Conservation (phyloP, 64 coral and sea anemone species). For the Actinia tenebrosa region DNA sequence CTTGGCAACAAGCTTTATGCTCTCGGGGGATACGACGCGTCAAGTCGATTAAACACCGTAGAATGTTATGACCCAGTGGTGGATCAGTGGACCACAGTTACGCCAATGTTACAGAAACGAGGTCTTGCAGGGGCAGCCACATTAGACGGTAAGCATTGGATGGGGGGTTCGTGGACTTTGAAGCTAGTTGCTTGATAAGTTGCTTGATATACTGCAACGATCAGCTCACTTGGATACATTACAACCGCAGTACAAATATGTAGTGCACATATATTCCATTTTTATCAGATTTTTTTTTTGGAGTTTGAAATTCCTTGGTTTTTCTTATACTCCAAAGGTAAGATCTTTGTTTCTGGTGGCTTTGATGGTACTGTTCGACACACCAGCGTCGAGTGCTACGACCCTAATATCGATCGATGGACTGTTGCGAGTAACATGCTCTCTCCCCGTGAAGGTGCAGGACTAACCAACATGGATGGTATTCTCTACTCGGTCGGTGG, state of each 20-base stretch:
- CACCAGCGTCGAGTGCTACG: slow-evolving; percentile 84
- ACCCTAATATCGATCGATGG: slow-evolving; percentile 96
- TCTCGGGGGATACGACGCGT: slow-evolving; percentile 89
- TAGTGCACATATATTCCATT: too few relatives aligned
- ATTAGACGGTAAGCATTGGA: slow-evolving; percentile 45
- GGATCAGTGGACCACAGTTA: slow-evolving; percentile 65
- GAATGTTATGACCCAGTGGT: slow-evolving; percentile 80
- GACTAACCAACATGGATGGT: slow-evolving; percentile 81
- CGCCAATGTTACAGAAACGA: slow-evolving; percentile 90
- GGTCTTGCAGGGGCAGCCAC: slow-evolving; percentile 86
- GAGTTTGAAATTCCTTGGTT: too few relatives aligned
- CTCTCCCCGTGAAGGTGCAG: slow-evolving; percentile 75
- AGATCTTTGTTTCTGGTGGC: slow-evolving; percentile 95
- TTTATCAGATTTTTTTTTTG: too few relatives aligned
- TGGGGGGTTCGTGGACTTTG: too few relatives aligned
- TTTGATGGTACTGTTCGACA: slow-evolving; percentile 89
- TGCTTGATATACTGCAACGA: too few relatives aligned
- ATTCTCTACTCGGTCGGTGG: slow-evolving; percentile 86
- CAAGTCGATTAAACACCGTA: slow-evolving; percentile 86
- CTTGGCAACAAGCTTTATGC: slow-evolving; percentile 85
- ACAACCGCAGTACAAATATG: too few relatives aligned
- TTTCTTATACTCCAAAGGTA: slow-evolving; percentile 35
- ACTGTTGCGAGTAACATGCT: slow-evolving; percentile 73
- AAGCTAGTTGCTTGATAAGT: too few relatives aligned
- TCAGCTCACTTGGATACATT: too few relatives aligned